phyloP scores from a whole-genome alignment of 2,113 vertebrate species.

The Sinocyclocheilus rhinocerous region DNA sequence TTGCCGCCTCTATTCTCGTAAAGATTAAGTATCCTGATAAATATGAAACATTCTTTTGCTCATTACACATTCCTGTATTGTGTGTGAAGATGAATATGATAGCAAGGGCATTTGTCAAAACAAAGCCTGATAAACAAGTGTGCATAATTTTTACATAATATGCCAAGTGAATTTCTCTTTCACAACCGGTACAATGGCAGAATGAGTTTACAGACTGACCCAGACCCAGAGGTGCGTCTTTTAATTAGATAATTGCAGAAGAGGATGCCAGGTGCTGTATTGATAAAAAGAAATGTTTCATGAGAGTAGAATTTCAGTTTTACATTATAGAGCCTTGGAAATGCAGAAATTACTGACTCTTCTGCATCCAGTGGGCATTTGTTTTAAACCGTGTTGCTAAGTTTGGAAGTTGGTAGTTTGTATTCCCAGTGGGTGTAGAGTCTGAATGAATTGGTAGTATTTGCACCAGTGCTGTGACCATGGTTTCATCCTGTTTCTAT shows the following conservation, averaged over 20 bases:
- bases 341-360: neutral
- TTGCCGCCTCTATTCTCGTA: too few relatives aligned
- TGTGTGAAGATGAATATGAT: constrained; percentile 58
- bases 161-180: neutral
- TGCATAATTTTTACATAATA: constrained; percentile 45
- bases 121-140: constrained; percentile 64
- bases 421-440: neutral
- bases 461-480: constrained; percentile 52
- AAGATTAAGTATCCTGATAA: constrained; percentile 4
- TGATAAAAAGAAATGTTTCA: neutral
- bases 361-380: neutral
- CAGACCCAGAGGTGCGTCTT: neutral
- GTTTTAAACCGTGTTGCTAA: neutral
- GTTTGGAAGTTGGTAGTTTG: neutral
- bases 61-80: constrained; percentile 13
- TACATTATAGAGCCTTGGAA: neutral
- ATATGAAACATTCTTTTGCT: constrained; percentile 61
- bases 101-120: constrained; percentile 62
- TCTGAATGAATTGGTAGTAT: constrained; percentile 26
- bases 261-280: neutral
- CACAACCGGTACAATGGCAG: neutral
- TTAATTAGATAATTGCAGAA: constrained; percentile 4
- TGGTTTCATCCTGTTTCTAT: constrained; percentile 73
- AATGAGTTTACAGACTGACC: constrained; percentile 16
- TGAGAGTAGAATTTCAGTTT: neutral